Base-by-base conservation (phyloP, 2,797 vertebrate species). In the Bufotes viridis region DNA sequence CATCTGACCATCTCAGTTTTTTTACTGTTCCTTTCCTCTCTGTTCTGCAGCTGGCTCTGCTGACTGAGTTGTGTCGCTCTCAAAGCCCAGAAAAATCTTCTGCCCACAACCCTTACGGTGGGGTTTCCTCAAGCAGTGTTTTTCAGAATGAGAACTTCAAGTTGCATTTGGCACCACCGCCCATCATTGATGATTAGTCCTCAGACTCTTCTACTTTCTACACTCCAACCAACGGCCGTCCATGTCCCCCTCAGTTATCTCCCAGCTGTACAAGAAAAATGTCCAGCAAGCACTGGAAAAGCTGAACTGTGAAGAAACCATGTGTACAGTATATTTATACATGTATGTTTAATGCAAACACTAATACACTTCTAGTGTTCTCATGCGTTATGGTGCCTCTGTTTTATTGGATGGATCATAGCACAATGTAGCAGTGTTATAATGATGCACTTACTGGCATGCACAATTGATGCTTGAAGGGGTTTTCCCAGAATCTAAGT, bases 131-230 rank as follows among this genome's bases (percentile, higher is more conserved):
- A 84, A 94, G 90, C 93, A 96, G 95, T 0, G 91, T 97, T 90
- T 97, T 97, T 93, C 96, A 96, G 93, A 96, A 96, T 0, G 97
- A 98, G 92, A 96, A 94, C 90, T 98, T 97, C 91, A 95, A 96
- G 89, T 96, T 99, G 0, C 97, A 97, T 53, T 97, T 99, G 72
- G 93, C 95, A 0, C 97, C 98, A 0, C 98, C 97, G 0, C 98
- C 98, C 0, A 88, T 97, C 88, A 81, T 96, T 1, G 96, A 98
- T 76, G 96, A 98, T 87, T 93, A 89, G 69, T 60, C 29, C 49
- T 61, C 8, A 49, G 51, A 60, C 10, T 42, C 20, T 42, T 70
- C 26, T 42, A 17, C 22, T 51, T 55, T 1, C 17, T 70, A 18
- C 24, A 34, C 53, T 81, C 49, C 29, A 72, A 9, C 17, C 72